A percentile compares a stretch with the other conserved stretches of the same genome.
These are phyloP conservation scores for Drosophila tanythrix DNA, from an alignment of 2,888 invertebrate species.

Conservation along the genomic window DNA sequence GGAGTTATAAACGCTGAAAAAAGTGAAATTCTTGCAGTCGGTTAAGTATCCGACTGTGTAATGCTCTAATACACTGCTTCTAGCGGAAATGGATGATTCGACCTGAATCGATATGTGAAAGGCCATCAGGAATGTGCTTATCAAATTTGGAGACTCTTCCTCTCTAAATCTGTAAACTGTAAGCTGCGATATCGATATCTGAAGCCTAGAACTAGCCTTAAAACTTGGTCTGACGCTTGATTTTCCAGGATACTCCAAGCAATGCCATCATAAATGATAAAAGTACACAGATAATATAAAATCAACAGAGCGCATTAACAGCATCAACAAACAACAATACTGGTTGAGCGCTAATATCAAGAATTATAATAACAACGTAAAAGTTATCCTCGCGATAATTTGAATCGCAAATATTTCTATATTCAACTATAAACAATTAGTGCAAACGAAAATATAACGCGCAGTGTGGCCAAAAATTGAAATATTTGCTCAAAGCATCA, in stretches of 20 bases:
- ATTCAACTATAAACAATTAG: slow-evolving; percentile 79
- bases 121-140: not conserved
- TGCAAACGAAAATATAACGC: slow-evolving; percentile 64
- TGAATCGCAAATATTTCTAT: slow-evolving; percentile 75
- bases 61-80: not conserved
- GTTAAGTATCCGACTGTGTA: not conserved
- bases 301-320: slow-evolving; percentile 43
- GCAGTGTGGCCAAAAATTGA: slow-evolving; percentile 53
- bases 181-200: not conserved
- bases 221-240: not conserved
- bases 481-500: slow-evolving; percentile 58
- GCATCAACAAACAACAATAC: slow-evolving; percentile 30
- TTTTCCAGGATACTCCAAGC: not conserved
- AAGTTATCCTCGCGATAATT: slow-evolving; percentile 73
- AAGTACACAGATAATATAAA: slow-evolving; percentile 24
- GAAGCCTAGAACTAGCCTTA: no score
- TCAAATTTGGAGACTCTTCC: not conserved
- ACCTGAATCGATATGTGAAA: not conserved
- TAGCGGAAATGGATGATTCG: not conserved
- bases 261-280: not conserved
- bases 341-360: slow-evolving; percentile 36
- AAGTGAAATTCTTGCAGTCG: not conserved
- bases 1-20: slow-evolving; percentile 16
- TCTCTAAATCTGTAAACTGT: not conserved
- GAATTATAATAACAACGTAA: slow-evolving; percentile 48